A percentile compares a stretch with the other conserved stretches of the same genome.
Evolutionary conservation across 2,888 invertebrate genomes (phyloP).

Genomic region (Athrips mouffetella): DNA sequence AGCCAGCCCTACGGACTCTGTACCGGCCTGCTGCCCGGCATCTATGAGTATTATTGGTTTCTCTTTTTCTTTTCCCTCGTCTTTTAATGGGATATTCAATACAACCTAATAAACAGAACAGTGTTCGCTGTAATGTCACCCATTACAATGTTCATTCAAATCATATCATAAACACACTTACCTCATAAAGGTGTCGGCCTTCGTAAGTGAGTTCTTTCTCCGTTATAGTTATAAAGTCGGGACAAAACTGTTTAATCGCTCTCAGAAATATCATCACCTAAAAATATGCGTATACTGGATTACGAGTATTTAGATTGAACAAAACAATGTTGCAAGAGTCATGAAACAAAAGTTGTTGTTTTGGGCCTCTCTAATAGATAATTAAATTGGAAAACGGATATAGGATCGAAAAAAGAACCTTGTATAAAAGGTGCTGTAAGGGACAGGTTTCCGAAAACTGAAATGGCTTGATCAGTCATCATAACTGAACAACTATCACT

Average conservation of each 20-base stretch:
- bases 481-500: too few species aligned
- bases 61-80: conserved; percentile 16
- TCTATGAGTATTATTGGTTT: conserved; percentile 57
- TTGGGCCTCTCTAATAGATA: too few species aligned
- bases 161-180: conserved; percentile 24
- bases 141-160: background rate
- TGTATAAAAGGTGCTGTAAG: too few species aligned
- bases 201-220: conserved; percentile 39
- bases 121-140: background rate
- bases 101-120: conserved; percentile 26
- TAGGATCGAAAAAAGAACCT: too few species aligned
- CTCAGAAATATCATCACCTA: conserved; percentile 56
- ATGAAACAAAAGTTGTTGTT: too few species aligned
- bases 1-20: conserved; percentile 46
- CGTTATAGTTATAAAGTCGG: conserved; percentile 33
- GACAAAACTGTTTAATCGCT: conserved; percentile 50
- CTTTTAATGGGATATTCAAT: conserved; percentile 19
- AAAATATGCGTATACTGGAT: too few species aligned
- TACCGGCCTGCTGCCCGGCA: conserved; percentile 57
- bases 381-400: too few species aligned
- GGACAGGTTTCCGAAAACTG: too few species aligned
- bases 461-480: too few species aligned
- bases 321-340: too few species aligned
- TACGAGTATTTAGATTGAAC: too few species aligned
- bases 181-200: conserved; percentile 56